Base-by-base conservation (phyloP, 2,888 invertebrate species). In the Zelleria hepariella region DNA sequence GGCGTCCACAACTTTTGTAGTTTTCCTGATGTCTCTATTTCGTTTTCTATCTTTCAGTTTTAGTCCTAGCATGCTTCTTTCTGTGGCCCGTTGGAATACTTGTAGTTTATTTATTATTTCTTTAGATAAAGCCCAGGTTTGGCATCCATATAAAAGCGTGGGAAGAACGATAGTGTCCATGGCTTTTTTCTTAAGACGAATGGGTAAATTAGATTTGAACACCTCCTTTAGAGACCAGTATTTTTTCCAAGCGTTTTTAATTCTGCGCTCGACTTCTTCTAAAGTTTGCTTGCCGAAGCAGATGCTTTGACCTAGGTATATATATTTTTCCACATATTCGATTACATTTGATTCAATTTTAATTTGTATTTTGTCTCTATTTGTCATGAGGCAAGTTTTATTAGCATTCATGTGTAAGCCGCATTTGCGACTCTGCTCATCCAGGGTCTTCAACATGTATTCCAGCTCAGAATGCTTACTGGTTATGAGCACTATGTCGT, bases 201-300 rank as follows among this genome's bases (percentile, higher is more conserved):
- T 62, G 59, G 63, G 57, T 57, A 62, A 57, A 26, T 62, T 62
- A n/a, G 61, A 64, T 60, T 66, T 67, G 15, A 67, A 65, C 51
- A 66, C 62, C 23, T 65, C 60, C 52, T 61, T 65, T 10, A 62
- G 32, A 10, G 23, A 27, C 65, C 65, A 66, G 60, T 63, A 67
- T 54, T 65, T 64, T 7, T 64, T 63, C 63, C 65, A 66, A 5
- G 64, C 63, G 18, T 57, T 54, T 62, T 63, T 56, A 23, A 58
- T 58, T 62, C 64, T 62, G 59, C 61, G 47, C 8, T 65, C 64
- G 59, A 64, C 47, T 65, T 67, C 64, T 53, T 25, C 48, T 2
- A 25, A 15, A 8, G 48, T 51, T 18, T 42, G 23, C 2, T 61
- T 24, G 20, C 51, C 23, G 25, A 61, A 53, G 2, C 57, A 59